Conservation (phyloP, 92 coral and sea anemone species). For the Umimayanthus kanabou region DNA sequence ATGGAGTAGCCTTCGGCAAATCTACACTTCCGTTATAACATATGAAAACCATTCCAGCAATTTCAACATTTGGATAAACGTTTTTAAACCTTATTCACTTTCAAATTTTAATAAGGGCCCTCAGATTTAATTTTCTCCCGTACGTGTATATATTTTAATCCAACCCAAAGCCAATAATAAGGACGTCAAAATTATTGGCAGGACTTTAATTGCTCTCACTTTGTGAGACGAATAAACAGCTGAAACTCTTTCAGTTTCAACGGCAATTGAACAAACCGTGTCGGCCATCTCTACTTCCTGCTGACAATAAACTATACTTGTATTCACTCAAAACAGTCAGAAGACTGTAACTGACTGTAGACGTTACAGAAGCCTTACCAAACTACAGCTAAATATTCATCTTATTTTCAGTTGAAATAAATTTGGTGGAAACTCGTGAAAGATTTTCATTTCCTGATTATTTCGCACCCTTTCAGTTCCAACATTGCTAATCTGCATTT, state of each 20-base stretch:
- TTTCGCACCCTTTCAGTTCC: background rate
- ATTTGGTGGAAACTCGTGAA: background rate
- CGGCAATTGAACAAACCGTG: background rate
- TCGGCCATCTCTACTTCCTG: background rate
- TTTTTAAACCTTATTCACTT: background rate
- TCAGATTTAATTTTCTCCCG: background rate
- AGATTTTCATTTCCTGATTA: constrained; percentile 1
- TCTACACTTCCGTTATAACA: background rate
- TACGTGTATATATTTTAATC: background rate
- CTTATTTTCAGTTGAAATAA: background rate
- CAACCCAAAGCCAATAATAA: background rate
- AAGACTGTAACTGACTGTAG: background rate
- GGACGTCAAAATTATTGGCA: background rate
- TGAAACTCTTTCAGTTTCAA: background rate
- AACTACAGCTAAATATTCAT: background rate
- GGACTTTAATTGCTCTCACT: background rate
- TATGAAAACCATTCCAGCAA: background rate
- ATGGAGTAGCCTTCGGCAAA: background rate
- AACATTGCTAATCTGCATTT: constrained; percentile 28
- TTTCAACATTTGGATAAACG: background rate
- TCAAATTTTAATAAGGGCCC: background rate
- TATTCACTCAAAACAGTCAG: background rate
- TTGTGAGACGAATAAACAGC: background rate
- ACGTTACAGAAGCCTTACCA: background rate
- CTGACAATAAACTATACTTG: background rate